A percentile compares a stretch with the other conserved stretches of the same genome.
Conservation (phyloP, 2,888 invertebrate species). For the Drosophila melanosoma region DNA sequence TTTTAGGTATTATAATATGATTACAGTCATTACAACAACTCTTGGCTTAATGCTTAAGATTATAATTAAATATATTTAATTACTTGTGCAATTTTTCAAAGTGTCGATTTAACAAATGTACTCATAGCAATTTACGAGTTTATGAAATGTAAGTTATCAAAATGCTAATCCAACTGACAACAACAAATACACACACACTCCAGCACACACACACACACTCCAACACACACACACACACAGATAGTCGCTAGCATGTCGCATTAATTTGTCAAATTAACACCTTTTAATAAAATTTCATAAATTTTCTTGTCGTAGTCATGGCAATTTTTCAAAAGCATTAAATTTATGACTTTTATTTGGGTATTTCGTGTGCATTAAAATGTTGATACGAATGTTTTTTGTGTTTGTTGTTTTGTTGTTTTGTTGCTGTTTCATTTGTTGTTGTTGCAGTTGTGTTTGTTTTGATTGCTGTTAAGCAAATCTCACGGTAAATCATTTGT, state of each 20-base stretch:
- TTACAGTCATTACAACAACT: neutral
- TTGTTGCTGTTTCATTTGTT: slow-evolving; percentile 8
- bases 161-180: neutral
- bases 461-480: slow-evolving; percentile 47
- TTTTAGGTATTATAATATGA: neutral
- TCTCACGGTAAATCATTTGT: slow-evolving; percentile 66
- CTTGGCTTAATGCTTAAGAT: neutral
- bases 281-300: slow-evolving; percentile 70
- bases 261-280: slow-evolving; percentile 79
- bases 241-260: slow-evolving; percentile 35
- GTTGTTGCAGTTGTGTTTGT: slow-evolving; percentile 1
- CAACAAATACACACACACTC: neutral
- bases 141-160: slow-evolving; percentile 18
- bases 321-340: slow-evolving; percentile 71
- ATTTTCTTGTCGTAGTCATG: slow-evolving; percentile 31
- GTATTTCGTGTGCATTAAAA: slow-evolving; percentile 55
- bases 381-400: slow-evolving; percentile 8
- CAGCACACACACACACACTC: slow-evolving; percentile 2
- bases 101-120: neutral
- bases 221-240: slow-evolving; percentile 10
- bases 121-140: slow-evolving; percentile 36
- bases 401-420: slow-evolving; percentile 14
- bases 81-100: slow-evolving; percentile 8
- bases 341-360: slow-evolving; percentile 66
- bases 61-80: neutral